phyloP scores from a whole-genome alignment of 2,888 invertebrate species.

The Calephelis perditalis region DNA sequence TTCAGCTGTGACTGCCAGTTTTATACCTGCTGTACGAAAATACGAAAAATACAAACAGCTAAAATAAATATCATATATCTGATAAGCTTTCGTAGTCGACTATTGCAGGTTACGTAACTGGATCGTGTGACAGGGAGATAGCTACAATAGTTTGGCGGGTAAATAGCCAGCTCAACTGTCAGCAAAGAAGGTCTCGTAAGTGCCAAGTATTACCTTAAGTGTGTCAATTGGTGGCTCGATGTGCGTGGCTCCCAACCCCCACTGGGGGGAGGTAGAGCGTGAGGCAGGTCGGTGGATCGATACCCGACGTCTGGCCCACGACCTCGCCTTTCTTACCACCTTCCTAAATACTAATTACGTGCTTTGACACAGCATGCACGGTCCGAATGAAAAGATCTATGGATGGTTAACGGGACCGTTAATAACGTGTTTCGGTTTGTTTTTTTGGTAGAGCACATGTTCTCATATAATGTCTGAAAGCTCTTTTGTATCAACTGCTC shows the following conservation, averaged over 20 bases:
- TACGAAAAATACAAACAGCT: conserved; percentile 31
- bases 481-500: too few relatives aligned
- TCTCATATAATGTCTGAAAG: too few relatives aligned
- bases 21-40: conserved; percentile 37
- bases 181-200: conserved; percentile 54
- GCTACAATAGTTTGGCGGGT: conserved; percentile 21
- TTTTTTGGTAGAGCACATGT: conserved; percentile 49
- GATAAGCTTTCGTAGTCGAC: conserved; percentile 18
- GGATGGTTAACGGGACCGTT: conserved; percentile 59
- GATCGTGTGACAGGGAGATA: conserved; percentile 13
- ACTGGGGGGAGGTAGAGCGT: conserved; percentile 55
- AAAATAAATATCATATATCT: conserved; percentile 27
- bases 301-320: conserved; percentile 81
- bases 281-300: conserved; percentile 81
- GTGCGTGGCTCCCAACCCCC: conserved; percentile 66
- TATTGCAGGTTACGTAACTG: conserved; percentile 21
- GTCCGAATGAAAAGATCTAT: conserved; percentile 69
- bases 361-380: conserved; percentile 75
- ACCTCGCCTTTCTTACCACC: conserved; percentile 78
- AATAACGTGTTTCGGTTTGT: conserved; percentile 60
- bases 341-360: conserved; percentile 79
- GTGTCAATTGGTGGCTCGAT: conserved; percentile 76
- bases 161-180: conserved; percentile 33
- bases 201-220: conserved; percentile 74
- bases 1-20: conserved; percentile 53